phyloP scores from a whole-genome alignment of 2,888 invertebrate species.

The Thumatha senex region DNA sequence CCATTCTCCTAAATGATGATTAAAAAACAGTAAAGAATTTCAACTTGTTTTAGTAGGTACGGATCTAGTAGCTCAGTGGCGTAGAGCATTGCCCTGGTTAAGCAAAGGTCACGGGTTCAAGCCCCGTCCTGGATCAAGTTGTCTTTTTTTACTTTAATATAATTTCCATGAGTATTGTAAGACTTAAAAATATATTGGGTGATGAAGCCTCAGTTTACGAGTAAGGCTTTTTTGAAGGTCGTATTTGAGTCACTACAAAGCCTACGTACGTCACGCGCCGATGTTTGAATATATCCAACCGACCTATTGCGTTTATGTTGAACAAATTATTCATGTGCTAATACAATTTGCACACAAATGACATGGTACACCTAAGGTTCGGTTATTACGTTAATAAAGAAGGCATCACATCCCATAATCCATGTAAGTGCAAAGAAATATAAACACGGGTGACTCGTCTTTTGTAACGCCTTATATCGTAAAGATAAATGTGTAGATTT shows the following conservation, averaged over 20 bases:
- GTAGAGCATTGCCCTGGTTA: too few relatives aligned
- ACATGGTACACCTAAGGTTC: conserved; percentile 56
- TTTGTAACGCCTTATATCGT: conserved; percentile 71
- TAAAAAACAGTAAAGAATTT: too few relatives aligned
- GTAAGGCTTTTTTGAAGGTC: too few relatives aligned
- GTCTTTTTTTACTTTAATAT: too few relatives aligned
- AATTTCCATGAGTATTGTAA: too few relatives aligned
- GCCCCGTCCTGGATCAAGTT: too few relatives aligned
- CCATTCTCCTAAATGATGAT: too few relatives aligned
- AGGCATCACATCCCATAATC: conserved; percentile 76
- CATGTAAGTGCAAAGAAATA: conserved; percentile 67
- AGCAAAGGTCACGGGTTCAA: too few relatives aligned
- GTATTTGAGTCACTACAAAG: background rate
- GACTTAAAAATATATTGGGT: too few relatives aligned
- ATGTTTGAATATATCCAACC: conserved; percentile 8
- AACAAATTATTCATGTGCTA: conserved; percentile 64
- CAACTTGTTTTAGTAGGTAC: too few relatives aligned
- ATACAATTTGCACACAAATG: conserved; percentile 73
- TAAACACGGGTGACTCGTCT: conserved; percentile 74
- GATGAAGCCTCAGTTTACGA: background rate
- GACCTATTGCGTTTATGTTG: conserved; percentile 20
- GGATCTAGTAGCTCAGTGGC: too few relatives aligned
- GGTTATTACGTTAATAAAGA: conserved; percentile 68
- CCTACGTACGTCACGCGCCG: background rate
- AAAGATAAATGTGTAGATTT: conserved; percentile 66